phyloP scores from a whole-genome alignment of 2,888 invertebrate species.

The Dioctria linearis region DNA sequence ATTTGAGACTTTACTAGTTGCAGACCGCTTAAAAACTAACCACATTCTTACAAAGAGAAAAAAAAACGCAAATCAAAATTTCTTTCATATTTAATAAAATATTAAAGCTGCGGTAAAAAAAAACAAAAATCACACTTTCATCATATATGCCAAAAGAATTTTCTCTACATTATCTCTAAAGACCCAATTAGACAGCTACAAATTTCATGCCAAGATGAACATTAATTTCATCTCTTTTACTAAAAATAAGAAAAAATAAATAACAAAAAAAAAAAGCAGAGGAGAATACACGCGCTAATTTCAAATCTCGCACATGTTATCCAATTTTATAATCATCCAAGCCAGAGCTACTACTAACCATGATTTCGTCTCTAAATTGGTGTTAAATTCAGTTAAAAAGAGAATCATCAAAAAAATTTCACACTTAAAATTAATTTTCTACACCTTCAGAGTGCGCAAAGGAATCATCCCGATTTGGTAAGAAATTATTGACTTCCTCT shows the following conservation, averaged over 20 bases:
- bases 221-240: background rate
- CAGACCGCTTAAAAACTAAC: too few species aligned
- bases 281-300: background rate
- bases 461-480: conserved; percentile 46
- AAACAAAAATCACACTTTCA: too few species aligned
- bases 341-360: background rate
- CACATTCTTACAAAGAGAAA: too few species aligned
- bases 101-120: too few species aligned
- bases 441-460: conserved; percentile 48
- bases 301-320: background rate
- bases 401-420: conserved; percentile 58
- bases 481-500: conserved; percentile 5
- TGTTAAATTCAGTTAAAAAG: conserved; percentile 47
- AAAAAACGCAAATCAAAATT: too few species aligned
- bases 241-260: background rate
- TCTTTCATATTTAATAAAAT: too few species aligned
- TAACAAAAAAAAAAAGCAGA: too few species aligned
- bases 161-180: too few species aligned
- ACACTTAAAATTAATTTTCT: conserved; percentile 58
- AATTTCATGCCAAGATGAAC: too few species aligned
- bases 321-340: conserved; percentile 1
- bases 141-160: too few species aligned
- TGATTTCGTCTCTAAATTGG: conserved; percentile 1
- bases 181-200: too few species aligned
- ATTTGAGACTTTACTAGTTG: too few species aligned